Conservation (phyloP, 2,113 vertebrate genomes). For the Rallus limicola region DNA sequence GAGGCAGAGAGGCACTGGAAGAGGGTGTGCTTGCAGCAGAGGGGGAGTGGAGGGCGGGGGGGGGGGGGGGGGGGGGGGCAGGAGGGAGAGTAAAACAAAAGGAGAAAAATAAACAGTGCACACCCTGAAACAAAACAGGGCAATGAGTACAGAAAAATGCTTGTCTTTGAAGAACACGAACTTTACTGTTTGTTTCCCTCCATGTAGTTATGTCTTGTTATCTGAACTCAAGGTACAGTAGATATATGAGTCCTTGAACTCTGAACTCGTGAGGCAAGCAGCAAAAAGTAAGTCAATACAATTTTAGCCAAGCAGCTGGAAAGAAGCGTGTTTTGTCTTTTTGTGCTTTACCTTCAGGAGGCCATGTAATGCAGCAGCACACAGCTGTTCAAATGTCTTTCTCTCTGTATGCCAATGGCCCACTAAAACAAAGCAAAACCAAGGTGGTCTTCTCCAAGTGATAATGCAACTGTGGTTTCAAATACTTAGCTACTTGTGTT, state of each 20-base stretch:
- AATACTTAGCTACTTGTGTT: not conserved
- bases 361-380: not conserved
- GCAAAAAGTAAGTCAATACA: constrained; percentile 20
- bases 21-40: not conserved
- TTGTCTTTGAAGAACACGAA: not conserved
- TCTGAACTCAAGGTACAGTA: constrained; percentile 31
- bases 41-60: not conserved
- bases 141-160: constrained; percentile 14
- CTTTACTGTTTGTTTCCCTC: constrained; percentile 27
- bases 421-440: constrained; percentile 36
- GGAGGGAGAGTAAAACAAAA: constrained; percentile 25
- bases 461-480: not conserved
- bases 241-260: constrained; percentile 28
- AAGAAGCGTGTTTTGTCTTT: constrained; percentile 32
- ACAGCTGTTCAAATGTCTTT: constrained; percentile 15
- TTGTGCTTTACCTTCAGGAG: constrained; percentile 16
- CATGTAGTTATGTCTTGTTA: not conserved
- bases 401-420: not conserved
- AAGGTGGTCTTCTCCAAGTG: not conserved
- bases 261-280: not conserved
- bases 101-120: constrained; percentile 47
- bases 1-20: not conserved
- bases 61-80: not conserved
- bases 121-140: constrained; percentile 50
- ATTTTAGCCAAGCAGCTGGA: constrained; percentile 23